Percentiles rank a stretch among this genome's conserved stretches.
Evolutionary conservation across 2,888 invertebrate genomes (phyloP).

Genomic region (Eurois occulta): DNA sequence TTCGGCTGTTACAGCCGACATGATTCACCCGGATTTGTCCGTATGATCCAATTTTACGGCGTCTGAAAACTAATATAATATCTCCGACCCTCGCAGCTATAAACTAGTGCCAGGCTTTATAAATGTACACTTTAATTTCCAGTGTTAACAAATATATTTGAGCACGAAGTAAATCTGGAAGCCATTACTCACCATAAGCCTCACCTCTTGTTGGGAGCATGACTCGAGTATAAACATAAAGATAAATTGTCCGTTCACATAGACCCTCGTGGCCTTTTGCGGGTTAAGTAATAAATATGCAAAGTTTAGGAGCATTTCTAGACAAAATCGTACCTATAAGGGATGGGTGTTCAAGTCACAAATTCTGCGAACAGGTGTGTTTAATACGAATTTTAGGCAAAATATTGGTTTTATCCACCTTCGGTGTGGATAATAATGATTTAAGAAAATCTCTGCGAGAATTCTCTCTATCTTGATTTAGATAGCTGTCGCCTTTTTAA

Average conservation of each 20-base stretch:
- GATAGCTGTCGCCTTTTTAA: constrained; percentile 32
- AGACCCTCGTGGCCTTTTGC: constrained; percentile 70
- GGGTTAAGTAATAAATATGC: constrained; percentile 86
- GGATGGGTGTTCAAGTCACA: constrained; percentile 80
- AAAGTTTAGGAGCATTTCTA: constrained; percentile 84
- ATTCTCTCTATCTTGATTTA: constrained; percentile 57
- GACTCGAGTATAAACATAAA: constrained; percentile 70
- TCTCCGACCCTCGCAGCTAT: constrained; percentile 49
- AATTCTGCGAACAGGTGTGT: constrained; percentile 82
- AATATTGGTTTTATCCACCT: constrained; percentile 75
- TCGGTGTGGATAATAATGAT: constrained; percentile 64
- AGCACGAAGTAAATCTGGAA: constrained; percentile 68
- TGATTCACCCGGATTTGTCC: constrained; percentile 43
- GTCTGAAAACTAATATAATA: constrained; percentile 63
- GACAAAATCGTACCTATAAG: constrained; percentile 84
- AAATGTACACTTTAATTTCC: constrained; percentile 68
- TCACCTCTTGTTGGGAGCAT: constrained; percentile 71
- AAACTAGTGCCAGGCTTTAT: constrained; percentile 61
- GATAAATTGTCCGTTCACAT: constrained; percentile 73
- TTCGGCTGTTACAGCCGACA: constrained; percentile 20
- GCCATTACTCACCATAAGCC: constrained; percentile 75
- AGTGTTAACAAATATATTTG: constrained; percentile 69
- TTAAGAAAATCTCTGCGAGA: constrained; percentile 54
- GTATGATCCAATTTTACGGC: constrained; percentile 60
- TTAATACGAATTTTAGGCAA: constrained; percentile 84